Evolutionary conservation across 2,888 invertebrate genomes (phyloP), one percentile per base, ranked within the genome.

Genomic region (Drosophila buzzatii): DNA sequence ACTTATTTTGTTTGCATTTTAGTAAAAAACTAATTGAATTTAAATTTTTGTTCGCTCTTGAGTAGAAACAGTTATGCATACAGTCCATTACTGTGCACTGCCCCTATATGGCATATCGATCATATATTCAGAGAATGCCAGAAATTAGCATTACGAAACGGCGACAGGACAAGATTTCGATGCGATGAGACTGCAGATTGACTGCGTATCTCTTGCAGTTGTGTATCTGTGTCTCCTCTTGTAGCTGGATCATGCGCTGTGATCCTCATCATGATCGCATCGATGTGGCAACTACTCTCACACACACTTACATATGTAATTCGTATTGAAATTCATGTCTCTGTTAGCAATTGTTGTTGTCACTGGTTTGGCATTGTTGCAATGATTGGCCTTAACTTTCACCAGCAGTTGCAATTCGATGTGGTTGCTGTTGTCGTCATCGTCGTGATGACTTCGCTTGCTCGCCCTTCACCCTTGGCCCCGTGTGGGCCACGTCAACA

Each of bases 341-440:
- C 79, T 89, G 85, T 89, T 85, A 89, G 76, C 78, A 66, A 79
- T 74, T 73, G 70, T 58, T 84, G 72, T 72, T 85, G 85, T 82
- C 70, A 69, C 67, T 81, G 67, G 72, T 56, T 62, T 60, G 76
- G 66, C 73, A 82, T 76, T 82, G 81, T 66, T 65, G 80, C 81
- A 81, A 72, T 88, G 88, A 88, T 88, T 90, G 89, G 89, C 79
- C 72, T 79, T 76, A 90, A 90, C 89, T 86, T 88, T 86, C 86
- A 87, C 89, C 89, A 82, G 53, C 64, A 49, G 44, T 41, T 45
- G 57, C 18, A 45, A 55, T 14, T 58, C 39, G 10, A 47, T 52
- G 62, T 58, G 58, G 47, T 33, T 56, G 70, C 12, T 62, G 72
- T 71, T 41, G 49, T 73, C 63, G 47, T 69, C 83, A 66, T 70